A percentile compares a stretch with the other conserved stretches of the same genome.
phyloP scores from a whole-genome alignment of 2,797 vertebrate genomes.

The Botia kubotai region DNA sequence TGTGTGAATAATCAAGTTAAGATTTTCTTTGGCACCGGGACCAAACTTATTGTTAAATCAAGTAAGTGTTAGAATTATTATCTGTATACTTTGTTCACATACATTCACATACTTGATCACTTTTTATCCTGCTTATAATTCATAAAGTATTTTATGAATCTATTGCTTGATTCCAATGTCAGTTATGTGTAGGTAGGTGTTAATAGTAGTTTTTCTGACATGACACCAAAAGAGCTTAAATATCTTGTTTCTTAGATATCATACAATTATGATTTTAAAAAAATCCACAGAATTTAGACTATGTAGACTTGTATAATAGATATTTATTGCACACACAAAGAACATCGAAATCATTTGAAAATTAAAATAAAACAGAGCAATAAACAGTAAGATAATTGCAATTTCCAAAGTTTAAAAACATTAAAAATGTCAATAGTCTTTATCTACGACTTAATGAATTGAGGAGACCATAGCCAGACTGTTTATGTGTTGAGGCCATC shows the following conservation, averaged over 20 bases:
- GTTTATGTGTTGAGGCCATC: neutral
- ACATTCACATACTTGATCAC: neutral
- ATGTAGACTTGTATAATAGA: too few species aligned
- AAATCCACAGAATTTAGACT: too few species aligned
- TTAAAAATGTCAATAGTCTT: neutral
- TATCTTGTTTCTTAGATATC: too few species aligned
- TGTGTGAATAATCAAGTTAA: constrained; percentile 51
- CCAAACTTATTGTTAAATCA: constrained; percentile 27
- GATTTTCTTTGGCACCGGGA: constrained; percentile 40
- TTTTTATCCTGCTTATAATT: too few species aligned
- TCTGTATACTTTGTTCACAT: neutral
- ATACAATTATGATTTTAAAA: too few species aligned
- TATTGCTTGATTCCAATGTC: too few species aligned
- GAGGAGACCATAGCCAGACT: neutral
- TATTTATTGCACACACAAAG: too few species aligned
- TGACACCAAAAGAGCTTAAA: too few species aligned
- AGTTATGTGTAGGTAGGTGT: too few species aligned
- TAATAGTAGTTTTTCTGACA: too few species aligned
- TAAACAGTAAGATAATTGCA: neutral
- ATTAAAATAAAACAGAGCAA: neutral
- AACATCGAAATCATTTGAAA: neutral
- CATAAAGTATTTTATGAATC: too few species aligned
- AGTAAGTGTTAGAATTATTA: constrained; percentile 37
- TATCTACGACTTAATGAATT: neutral
- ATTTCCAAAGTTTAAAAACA: too few species aligned